Conservation (phyloP, 2,888 invertebrate genomes). For the Phrixothrix hirtus region DNA sequence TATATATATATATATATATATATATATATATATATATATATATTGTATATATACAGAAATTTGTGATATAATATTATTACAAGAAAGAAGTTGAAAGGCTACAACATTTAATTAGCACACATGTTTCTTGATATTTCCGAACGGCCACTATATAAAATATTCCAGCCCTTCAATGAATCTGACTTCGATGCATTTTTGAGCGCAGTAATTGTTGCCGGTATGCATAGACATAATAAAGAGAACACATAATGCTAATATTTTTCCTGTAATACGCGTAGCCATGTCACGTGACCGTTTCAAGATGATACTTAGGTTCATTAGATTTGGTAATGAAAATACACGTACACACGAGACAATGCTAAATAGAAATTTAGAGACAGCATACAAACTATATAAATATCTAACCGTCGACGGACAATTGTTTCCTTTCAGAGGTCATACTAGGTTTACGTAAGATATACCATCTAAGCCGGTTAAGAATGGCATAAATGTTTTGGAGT, state of each 20-base stretch:
- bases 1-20: too few species aligned
- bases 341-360: constrained; percentile 26
- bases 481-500: constrained; percentile 20
- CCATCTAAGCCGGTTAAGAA: constrained; percentile 23
- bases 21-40: too few species aligned
- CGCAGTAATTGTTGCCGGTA: constrained; percentile 9
- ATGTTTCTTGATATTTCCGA: constrained; percentile 4
- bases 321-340: too few species aligned
- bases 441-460: constrained; percentile 21
- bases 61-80: constrained; percentile 5
- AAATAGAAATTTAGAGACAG: constrained; percentile 10
- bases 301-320: constrained; percentile 18
- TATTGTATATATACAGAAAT: too few species aligned
- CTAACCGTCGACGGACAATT: constrained; percentile 22
- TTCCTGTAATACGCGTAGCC: constrained; percentile 12
- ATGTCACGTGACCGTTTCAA: constrained; percentile 14
- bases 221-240: constrained; percentile 18
- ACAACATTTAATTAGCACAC: not conserved
- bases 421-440: too few species aligned
- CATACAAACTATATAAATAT: constrained; percentile 13
- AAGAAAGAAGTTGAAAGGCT: constrained; percentile 6
- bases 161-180: too few species aligned
- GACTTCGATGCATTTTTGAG: too few species aligned
- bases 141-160: constrained; percentile 6
- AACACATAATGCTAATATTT: constrained; percentile 11